Conservation (phyloP, 64 coral and sea anemone species). For the Stichodactyla helianthus region DNA sequence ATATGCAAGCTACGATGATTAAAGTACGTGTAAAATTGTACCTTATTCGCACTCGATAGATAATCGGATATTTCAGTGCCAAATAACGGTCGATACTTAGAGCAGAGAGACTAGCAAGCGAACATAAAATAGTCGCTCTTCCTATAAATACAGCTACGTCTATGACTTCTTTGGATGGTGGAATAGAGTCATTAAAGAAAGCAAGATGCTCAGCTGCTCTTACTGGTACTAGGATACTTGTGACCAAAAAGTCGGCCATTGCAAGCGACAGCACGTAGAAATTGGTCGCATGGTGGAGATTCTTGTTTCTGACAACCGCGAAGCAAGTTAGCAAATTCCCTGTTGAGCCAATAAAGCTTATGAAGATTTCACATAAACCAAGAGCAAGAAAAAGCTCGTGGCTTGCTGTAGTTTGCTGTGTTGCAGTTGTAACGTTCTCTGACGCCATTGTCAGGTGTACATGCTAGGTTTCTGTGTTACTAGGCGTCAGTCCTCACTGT, state of each 20-base stretch:
- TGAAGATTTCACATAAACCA: constrained; percentile 35
- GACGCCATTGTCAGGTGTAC: background rate
- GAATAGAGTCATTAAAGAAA: background rate
- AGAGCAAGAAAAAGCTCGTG: constrained; percentile 12
- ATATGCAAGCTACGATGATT: constrained; percentile 18
- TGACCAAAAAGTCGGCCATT: constrained; percentile 40
- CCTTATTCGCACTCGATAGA: constrained; percentile 37
- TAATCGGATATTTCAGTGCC: constrained; percentile 43
- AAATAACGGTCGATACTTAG: constrained; percentile 41
- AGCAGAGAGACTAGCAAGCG: constrained; percentile 22
- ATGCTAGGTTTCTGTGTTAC: background rate
- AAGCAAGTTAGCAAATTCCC: constrained; percentile 44
- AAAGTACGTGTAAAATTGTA: background rate
- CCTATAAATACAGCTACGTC: constrained; percentile 43
- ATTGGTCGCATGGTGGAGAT: constrained; percentile 46
- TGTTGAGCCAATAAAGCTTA: constrained; percentile 23
- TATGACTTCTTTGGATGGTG: constrained; percentile 2
- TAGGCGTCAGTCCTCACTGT: background rate
- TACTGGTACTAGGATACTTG: constrained; percentile 52
- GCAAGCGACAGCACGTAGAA: constrained; percentile 43
- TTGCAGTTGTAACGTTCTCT: background rate
- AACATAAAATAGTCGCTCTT: constrained; percentile 49
- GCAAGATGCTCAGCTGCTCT: constrained; percentile 48
- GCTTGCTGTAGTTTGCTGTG: background rate
- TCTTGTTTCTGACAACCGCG: constrained; percentile 46